Evolutionary conservation across 2,113 vertebrate species (phyloP).

Genomic region (Ochotona princeps): DNA sequence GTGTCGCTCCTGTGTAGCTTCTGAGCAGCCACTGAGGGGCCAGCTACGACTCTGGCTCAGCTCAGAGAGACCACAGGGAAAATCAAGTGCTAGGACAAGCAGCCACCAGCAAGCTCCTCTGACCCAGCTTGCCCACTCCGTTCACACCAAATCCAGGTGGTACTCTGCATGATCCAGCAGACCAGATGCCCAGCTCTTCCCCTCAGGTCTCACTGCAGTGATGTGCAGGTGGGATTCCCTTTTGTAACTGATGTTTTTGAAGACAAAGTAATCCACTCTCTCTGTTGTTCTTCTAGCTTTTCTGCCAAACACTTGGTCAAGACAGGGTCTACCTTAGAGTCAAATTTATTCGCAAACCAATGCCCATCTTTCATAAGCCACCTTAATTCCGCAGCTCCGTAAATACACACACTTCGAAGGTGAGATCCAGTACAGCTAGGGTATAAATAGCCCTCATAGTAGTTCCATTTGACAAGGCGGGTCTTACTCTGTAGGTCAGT

Average conservation of each 20-base stretch:
- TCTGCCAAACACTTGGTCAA: conserved; percentile 94
- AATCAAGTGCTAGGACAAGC: background rate
- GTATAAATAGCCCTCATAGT: conserved; percentile 90
- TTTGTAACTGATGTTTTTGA: conserved; percentile 79
- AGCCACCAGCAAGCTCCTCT: background rate
- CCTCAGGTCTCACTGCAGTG: background rate
- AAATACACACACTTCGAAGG: conserved; percentile 93
- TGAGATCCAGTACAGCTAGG: conserved; percentile 92
- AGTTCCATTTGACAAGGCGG: conserved; percentile 95
- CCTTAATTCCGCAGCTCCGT: conserved; percentile 91
- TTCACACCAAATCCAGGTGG: no score
- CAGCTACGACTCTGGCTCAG: conserved; percentile 21
- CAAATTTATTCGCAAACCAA: conserved; percentile 98
- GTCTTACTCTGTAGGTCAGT: conserved; percentile 95
- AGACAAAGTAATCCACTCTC: conserved; percentile 81
- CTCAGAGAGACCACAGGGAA: conserved; percentile 33
- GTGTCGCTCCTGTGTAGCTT: background rate
- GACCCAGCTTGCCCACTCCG: background rate
- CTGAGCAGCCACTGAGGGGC: background rate
- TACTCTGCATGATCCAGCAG: background rate
- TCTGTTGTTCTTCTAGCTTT: conserved; percentile 90
- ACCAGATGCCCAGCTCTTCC: background rate
- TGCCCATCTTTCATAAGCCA: conserved; percentile 94
- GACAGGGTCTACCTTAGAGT: conserved; percentile 94
- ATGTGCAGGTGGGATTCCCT: conserved; percentile 50